These are phyloP conservation scores for Telenomus remus DNA, from an alignment of 1,140 invertebrate genomes.

Conservation along the genomic window DNA sequence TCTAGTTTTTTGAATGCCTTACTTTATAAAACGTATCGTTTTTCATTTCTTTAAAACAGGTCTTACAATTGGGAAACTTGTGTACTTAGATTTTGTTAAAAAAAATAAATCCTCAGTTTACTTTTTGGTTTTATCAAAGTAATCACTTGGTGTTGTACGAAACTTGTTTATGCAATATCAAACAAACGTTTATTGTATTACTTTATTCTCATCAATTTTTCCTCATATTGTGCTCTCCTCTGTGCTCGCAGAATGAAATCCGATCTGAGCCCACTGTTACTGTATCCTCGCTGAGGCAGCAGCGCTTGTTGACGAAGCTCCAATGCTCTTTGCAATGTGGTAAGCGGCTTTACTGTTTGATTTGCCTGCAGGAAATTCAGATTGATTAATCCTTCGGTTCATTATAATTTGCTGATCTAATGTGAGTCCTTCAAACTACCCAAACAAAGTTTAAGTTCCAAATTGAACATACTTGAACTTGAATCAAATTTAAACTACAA, in stretches of 20 bases:
- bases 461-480: no score
- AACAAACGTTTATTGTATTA: slow-evolving; percentile 41
- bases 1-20: no score
- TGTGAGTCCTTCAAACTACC: no score
- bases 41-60: no score
- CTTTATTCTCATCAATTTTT: slow-evolving; percentile 72
- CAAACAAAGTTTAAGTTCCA: no score
- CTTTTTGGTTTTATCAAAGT: no score
- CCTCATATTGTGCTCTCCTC: slow-evolving; percentile 68
- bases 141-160: no score
- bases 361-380: slow-evolving; percentile 51
- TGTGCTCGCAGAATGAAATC: slow-evolving; percentile 71
- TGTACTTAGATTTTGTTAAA: no score
- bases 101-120: no score
- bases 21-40: no score
- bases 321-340: slow-evolving; percentile 61
- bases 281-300: slow-evolving; percentile 65
- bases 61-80: no score
- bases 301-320: slow-evolving; percentile 66
- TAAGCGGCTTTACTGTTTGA: slow-evolving; percentile 58
- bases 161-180: background rate
- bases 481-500: no score
- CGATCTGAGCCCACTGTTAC: slow-evolving; percentile 66
- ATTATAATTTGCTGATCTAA: background rate
- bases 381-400: background rate